These are phyloP conservation scores for Platorchestia sp. DNA, from an alignment of 1,140 invertebrate species.

Conservation along the genomic window DNA sequence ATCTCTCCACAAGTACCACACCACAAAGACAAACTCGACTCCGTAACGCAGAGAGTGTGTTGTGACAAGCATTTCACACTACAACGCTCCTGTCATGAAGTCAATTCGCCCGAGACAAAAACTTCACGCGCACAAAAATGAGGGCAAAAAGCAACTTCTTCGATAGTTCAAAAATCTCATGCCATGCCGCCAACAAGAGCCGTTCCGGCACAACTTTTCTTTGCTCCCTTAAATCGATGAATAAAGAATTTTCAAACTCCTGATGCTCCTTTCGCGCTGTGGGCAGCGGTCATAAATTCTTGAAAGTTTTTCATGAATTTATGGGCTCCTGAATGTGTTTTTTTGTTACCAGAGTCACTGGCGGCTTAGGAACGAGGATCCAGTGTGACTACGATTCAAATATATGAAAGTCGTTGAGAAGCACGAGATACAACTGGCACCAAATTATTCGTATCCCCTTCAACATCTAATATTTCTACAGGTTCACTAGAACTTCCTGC, in stretches of 20 bases:
- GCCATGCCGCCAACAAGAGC: background rate
- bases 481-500: too few species aligned
- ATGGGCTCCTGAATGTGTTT: background rate
- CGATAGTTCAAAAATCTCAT: background rate
- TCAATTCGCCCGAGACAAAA: background rate
- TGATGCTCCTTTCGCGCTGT: conserved; percentile 22
- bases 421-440: background rate
- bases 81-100: background rate
- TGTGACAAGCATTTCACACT: background rate
- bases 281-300: conserved; percentile 12
- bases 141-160: background rate
- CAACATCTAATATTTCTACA: too few species aligned
- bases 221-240: conserved; percentile 20
- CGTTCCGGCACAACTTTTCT: conserved; percentile 22
- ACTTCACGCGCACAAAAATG: background rate
- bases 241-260: conserved; percentile 43
- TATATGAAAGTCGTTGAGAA: background rate
- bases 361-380: background rate
- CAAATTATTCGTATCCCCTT: too few species aligned
- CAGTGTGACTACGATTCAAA: background rate
- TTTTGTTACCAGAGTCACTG: background rate
- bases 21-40: background rate
- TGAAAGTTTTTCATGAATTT: conserved; percentile 3
- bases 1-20: background rate
- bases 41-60: background rate